These are phyloP conservation scores for Nomada ferruginata DNA, from an alignment of 2,888 invertebrate genomes.

Conservation along the genomic window DNA sequence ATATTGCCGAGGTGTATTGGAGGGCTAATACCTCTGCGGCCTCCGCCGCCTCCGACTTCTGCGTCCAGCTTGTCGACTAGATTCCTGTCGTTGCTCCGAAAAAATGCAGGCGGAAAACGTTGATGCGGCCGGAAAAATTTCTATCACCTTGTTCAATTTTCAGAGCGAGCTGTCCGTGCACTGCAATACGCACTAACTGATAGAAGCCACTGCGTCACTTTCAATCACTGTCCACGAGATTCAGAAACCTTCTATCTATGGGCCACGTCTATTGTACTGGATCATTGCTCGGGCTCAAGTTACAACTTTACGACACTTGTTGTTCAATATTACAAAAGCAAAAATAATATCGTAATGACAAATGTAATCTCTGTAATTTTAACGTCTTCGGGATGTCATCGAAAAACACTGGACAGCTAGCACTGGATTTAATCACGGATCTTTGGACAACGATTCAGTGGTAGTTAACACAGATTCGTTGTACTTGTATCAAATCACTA, in stretches of 20 bases:
- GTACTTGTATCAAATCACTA: not conserved
- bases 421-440: not conserved
- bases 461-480: not conserved
- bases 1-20: constrained; percentile 80
- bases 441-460: not conserved
- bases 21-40: constrained; percentile 82
- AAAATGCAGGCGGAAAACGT: constrained; percentile 19
- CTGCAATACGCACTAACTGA: constrained; percentile 29
- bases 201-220: constrained; percentile 35
- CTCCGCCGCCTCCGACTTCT: constrained; percentile 80
- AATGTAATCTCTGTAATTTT: no score
- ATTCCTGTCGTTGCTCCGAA: constrained; percentile 41
- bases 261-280: constrained; percentile 3
- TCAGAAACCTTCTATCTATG: constrained; percentile 44
- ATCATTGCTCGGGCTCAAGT: not conserved
- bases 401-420: no score
- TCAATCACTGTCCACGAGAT: constrained; percentile 8
- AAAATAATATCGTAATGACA: not conserved
- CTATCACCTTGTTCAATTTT: constrained; percentile 26
- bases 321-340: not conserved
- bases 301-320: constrained; percentile 1
- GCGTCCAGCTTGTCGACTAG: constrained; percentile 81
- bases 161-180: constrained; percentile 19
- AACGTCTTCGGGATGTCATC: no score
- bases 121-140: not conserved